Evolutionary conservation across 2,888 invertebrate genomes (phyloP), one percentile per base, ranked within the genome.

Genomic region (Drosophila putrida): DNA sequence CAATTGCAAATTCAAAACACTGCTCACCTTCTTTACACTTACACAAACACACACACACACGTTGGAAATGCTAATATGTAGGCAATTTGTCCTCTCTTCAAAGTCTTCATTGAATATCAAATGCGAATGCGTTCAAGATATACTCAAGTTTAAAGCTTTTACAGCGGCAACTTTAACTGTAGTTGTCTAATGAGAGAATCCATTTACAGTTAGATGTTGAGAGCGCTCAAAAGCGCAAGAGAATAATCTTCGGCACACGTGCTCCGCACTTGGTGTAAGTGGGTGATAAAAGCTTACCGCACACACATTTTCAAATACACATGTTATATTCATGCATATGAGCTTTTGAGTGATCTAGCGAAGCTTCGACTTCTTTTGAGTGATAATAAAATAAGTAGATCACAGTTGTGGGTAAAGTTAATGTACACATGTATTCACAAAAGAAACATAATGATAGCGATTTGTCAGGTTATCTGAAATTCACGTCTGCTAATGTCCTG

Each of bases 1-100:
- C 51, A 67, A 77, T 69, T 51, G 46, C 47, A 65, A 53, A 59
- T 62, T 66, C 36, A 70, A 66, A 60, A 74, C 53, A 75, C 53
- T 38, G 65, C 60, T 57, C 49, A 59, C 39, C 39, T 50, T n/a
- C n/a, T 38, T 36, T 47, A 49, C 36, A 31, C 46, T 25, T 11
- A 44, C 44, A 9, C 11, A 35, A 51, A 27, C 39, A 38, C 36
- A 35, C 15, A 31, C 25, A 15, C 51, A 49, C 27, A 20, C 20
- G 3, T 3, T 20, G 20, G 20, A 20, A 20, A 20, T 20, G 20
- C 20, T 20, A 20, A 20, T 20, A 20, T 20, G 20, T 20, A 20
- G 20, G 20, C 20, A 20, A 9, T 9, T 44, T 27, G 6, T 27
- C 5, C 55, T 57, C 55, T 57, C 15, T 10, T 10, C 2, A 39